Evolutionary conservation across 2,888 invertebrate species (phyloP).

Genomic region (Priocnemis perturbator): DNA sequence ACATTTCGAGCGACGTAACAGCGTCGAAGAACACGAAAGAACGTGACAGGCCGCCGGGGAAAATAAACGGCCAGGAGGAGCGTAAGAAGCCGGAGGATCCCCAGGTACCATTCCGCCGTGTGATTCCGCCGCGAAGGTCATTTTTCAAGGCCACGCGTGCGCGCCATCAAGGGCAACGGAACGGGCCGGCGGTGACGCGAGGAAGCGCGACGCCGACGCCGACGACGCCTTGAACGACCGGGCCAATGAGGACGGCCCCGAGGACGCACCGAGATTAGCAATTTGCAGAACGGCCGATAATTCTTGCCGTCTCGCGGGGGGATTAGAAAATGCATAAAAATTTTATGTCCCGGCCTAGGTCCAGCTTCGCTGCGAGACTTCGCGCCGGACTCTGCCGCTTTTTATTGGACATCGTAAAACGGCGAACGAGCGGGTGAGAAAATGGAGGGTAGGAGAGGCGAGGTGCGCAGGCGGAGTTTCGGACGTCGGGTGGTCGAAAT

Average conservation of each 20-base stretch:
- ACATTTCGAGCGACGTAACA: conserved; percentile 53
- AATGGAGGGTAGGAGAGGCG: conserved; percentile 18
- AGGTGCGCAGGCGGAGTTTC: conserved; percentile 13
- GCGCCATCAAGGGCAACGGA: neutral
- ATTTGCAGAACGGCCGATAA: conserved; percentile 24
- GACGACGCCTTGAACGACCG: neutral
- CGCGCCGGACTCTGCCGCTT: conserved; percentile 9
- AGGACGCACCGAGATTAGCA: conserved; percentile 36
- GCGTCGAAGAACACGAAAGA: conserved; percentile 45
- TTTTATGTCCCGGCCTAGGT: conserved; percentile 14
- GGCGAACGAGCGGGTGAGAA: conserved; percentile 17
- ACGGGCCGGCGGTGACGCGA: neutral
- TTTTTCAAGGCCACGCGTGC: conserved; percentile 44
- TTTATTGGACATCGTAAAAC: conserved; percentile 15
- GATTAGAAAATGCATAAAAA: conserved; percentile 27
- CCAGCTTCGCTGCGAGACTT: neutral
- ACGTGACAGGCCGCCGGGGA: conserved; percentile 27
- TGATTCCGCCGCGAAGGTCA: conserved; percentile 43
- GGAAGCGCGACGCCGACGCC: neutral
- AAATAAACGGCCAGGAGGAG: conserved; percentile 30
- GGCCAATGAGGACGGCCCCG: conserved; percentile 7
- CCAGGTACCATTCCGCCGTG: conserved; percentile 40
- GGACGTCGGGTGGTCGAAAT: conserved; percentile 18
- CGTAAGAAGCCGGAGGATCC: conserved; percentile 18
- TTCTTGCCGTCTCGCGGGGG: conserved; percentile 16